A percentile compares a stretch with the other conserved stretches of the same genome.
Evolutionary conservation across 2,888 invertebrate genomes (phyloP).

Genomic region (Pyralis farinalis): DNA sequence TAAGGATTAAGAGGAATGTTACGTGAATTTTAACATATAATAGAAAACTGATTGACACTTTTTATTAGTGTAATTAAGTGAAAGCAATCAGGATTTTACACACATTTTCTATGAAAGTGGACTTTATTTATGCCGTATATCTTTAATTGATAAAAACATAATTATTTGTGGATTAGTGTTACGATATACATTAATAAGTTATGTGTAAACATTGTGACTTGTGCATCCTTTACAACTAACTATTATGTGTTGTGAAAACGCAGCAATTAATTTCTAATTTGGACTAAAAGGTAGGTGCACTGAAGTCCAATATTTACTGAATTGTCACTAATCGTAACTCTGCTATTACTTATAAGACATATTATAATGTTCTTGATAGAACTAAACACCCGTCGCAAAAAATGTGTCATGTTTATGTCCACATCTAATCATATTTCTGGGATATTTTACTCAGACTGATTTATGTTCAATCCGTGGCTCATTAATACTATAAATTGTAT

Average conservation of each 20-base stretch:
- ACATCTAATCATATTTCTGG: no score
- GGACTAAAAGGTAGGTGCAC: conserved; percentile 8
- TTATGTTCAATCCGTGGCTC: no score
- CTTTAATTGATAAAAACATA: conserved; percentile 1
- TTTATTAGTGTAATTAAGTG: conserved; percentile 6
- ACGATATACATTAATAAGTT: conserved; percentile 3
- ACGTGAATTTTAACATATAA: not conserved
- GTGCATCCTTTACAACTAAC: conserved; percentile 26
- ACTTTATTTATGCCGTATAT: conserved; percentile 1
- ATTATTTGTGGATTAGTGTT: conserved; percentile 6
- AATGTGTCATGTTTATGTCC: no score
- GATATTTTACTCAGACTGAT: no score
- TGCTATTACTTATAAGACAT: no score
- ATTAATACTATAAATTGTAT: no score
- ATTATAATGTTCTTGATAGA: no score
- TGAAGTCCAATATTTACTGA: not conserved
- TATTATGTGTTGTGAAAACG: conserved; percentile 23
- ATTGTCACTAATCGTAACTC: no score
- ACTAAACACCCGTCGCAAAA: no score
- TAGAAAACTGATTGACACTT: not conserved
- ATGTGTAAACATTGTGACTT: conserved; percentile 12
- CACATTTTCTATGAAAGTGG: conserved; percentile 4
- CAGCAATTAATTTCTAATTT: conserved; percentile 16
- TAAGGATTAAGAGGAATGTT: conserved; percentile 1
- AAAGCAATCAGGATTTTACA: not conserved